Evolutionary conservation across 2,797 vertebrate species (phyloP), one percentile per base, ranked within the genome.

Genomic region (Streptopelia turtur): DNA sequence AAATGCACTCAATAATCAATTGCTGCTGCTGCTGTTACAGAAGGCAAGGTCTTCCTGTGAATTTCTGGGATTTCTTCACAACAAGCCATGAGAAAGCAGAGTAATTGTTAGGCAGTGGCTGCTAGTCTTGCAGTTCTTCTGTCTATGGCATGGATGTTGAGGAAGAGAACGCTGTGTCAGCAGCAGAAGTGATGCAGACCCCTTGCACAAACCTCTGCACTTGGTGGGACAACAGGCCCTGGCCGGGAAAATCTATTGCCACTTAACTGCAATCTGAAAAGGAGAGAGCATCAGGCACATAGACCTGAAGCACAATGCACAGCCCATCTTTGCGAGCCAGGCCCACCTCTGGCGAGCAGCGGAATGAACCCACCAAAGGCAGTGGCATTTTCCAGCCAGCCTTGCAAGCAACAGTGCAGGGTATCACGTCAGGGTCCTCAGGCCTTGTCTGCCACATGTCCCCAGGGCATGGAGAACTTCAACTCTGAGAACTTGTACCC

Each of bases 321-420:
- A 55, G 74, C 49, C 41, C 41, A 41, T 31, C 33, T 49, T 47
- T 9, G 4, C 18, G 16, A 66, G 57, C 33, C 30, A 68, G 52
- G 30, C 79, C 49, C n/a, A 98, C 98, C 98, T 97, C 97, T 96
- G 3, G 98, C 98, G 11, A 99, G 97, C 63, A 98, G 97, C 11
- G 98, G 98, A 81, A 99, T 97, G 33, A 99, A 97, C 24, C 66
- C 97, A 83, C 98, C 94, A 27, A 99, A 99, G 23, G 98, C 95
- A 11, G 98, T 98, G 35, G 98, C 97, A 77, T 98, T 98, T 94
- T 98, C 98, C 47, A 98, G 91, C 98, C 98, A 99, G 64, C 98
- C 98, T 1, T 98, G 98, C 85, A 99, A 95, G 87, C 98, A 99
- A 99, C 28, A 99, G 94, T 53, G 99, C 97, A 2, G 98, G 98